A percentile compares a stretch with the other conserved stretches of the same genome.
Evolutionary conservation across 2,888 invertebrate genomes (phyloP).

Genomic region (Didymodactylos carnosus): DNA sequence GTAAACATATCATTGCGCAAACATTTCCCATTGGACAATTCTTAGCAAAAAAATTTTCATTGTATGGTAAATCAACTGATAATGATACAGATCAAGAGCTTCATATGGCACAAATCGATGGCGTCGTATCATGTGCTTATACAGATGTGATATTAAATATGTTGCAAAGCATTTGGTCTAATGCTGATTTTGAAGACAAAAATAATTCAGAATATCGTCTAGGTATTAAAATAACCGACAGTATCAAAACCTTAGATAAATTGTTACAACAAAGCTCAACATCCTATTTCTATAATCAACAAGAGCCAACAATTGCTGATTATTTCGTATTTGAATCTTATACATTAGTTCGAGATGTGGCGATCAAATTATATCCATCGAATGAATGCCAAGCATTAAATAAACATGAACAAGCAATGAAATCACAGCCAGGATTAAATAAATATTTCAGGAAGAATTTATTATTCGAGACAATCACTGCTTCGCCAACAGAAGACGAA

Average conservation of each 20-base stretch:
- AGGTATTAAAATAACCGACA: background rate
- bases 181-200: background rate
- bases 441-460: background rate
- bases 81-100: background rate
- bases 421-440: background rate
- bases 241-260: background rate
- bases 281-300: background rate
- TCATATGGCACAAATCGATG: background rate
- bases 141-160: background rate
- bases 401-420: background rate
- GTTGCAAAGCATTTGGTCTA: background rate
- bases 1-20: background rate
- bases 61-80: background rate
- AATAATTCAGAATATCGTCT: background rate
- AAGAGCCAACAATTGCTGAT: background rate
- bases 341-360: background rate
- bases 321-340: background rate
- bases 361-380: background rate
- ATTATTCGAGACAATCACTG: background rate
- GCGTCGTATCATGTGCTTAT: background rate
- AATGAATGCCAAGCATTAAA: background rate
- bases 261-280: background rate
- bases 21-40: background rate
- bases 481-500: background rate
- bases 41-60: background rate